A percentile compares a stretch with the other conserved stretches of the same genome.
Evolutionary conservation across 2,888 invertebrate species (phyloP).

Genomic region (Fragum sueziense): DNA sequence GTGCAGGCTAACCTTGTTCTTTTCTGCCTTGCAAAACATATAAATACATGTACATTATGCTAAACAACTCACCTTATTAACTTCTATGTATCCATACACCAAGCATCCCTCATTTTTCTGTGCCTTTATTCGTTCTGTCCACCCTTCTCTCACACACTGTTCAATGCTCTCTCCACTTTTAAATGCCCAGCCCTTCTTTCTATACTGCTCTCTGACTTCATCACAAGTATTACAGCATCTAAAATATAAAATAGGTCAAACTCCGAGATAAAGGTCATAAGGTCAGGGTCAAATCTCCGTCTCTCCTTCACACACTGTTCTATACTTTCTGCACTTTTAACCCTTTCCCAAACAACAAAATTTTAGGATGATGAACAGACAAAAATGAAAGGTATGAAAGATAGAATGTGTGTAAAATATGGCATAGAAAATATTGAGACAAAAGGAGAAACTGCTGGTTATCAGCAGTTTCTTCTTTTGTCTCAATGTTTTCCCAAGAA

Average conservation of each 20-base stretch:
- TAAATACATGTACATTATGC: no score
- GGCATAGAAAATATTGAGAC: no score
- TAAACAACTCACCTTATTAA: slow-evolving; percentile 88
- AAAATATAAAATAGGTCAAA: slow-evolving; percentile 28
- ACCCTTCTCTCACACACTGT: slow-evolving; percentile 94
- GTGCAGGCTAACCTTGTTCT: no score
- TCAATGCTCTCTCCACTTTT: slow-evolving; percentile 90
- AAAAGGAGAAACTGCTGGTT: no score
- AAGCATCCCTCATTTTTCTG: slow-evolving; percentile 97
- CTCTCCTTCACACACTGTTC: slow-evolving; percentile 95
- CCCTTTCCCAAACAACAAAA: not conserved
- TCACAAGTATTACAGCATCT: slow-evolving; percentile 99
- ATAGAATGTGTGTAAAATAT: no score
- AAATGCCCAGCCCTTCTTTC: slow-evolving; percentile 92
- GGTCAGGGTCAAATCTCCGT: slow-evolving; percentile 82
- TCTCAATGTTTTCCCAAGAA: no score
- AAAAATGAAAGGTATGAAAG: no score
- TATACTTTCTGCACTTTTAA: slow-evolving; percentile 89
- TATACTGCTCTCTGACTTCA: slow-evolving; percentile 96
- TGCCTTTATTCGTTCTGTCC: slow-evolving; percentile 88
- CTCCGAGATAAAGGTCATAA: not conserved
- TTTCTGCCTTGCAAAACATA: no score
- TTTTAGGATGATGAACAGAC: not conserved
- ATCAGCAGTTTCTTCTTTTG: no score
- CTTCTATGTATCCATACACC: slow-evolving; percentile 96